These are phyloP conservation scores for Oxyura jamaicensis DNA, from an alignment of 2,113 vertebrate genomes.

Conservation along the genomic window DNA sequence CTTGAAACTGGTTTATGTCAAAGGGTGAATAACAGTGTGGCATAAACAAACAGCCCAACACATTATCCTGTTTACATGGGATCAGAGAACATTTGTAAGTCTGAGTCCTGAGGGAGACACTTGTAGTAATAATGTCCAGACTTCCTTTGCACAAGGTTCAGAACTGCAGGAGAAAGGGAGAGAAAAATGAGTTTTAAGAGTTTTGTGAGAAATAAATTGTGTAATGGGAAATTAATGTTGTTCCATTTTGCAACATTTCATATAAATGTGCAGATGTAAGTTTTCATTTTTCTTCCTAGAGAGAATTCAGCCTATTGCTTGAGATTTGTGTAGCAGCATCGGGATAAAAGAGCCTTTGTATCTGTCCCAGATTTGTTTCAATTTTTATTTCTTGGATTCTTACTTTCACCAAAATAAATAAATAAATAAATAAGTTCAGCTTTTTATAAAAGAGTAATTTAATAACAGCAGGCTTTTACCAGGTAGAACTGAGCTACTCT, in stretches of 20 bases:
- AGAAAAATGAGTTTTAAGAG: background rate
- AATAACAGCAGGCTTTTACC: background rate
- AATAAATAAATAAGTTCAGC: background rate
- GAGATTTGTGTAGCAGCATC: background rate
- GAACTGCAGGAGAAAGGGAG: background rate
- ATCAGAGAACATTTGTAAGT: background rate
- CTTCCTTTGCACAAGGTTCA: background rate
- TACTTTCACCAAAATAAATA: background rate
- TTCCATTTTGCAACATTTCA: background rate
- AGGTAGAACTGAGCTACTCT: background rate
- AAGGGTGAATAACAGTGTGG: background rate
- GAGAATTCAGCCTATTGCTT: background rate
- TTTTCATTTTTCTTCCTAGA: background rate
- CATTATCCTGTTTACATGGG: slow-evolving; percentile 23
- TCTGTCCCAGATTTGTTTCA: background rate
- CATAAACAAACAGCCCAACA: slow-evolving; percentile 44
- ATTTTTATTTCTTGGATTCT: background rate
- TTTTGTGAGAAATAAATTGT: background rate
- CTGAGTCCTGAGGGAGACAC: slow-evolving; percentile 27
- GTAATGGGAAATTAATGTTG: slow-evolving; percentile 29
- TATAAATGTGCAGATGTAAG: background rate
- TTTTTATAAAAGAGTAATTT: background rate
- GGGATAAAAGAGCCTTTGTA: background rate
- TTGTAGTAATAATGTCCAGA: slow-evolving; percentile 37
- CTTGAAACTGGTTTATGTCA: slow-evolving; percentile 47